These are phyloP conservation scores for Cirrhinus molitorella DNA, from an alignment of 2,797 vertebrate genomes.

Conservation along the genomic window DNA sequence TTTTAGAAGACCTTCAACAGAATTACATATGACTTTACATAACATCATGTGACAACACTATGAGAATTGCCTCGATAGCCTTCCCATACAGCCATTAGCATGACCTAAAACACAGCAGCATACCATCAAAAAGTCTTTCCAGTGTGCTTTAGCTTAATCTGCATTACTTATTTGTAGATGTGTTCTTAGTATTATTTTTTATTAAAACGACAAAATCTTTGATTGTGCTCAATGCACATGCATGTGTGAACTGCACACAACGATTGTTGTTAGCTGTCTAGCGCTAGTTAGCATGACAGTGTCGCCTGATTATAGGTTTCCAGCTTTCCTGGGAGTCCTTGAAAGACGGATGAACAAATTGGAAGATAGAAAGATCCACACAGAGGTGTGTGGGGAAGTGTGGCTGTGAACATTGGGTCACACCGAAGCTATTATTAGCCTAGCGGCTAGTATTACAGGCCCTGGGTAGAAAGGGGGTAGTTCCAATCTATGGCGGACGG, in stretches of 20 bases:
- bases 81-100: conserved; percentile 24
- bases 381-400: conserved; percentile 65
- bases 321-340: conserved; percentile 8
- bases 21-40: conserved; percentile 63
- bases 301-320: not conserved
- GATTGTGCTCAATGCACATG: no score
- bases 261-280: not conserved
- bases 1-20: conserved; percentile 71
- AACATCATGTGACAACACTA: conserved; percentile 44
- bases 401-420: conserved; percentile 73
- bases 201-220: not conserved
- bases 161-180: not conserved
- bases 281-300: not conserved
- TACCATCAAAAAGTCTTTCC: not conserved
- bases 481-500: conserved; percentile 51
- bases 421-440: conserved; percentile 76
- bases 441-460: conserved; percentile 74
- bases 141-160: not conserved
- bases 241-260: not conserved
- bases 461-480: conserved; percentile 54
- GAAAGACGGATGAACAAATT: conserved; percentile 31
- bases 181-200: not conserved
- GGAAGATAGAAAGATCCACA: conserved; percentile 57
- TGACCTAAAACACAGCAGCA: conserved; percentile 4
- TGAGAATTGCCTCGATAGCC: not conserved